Conservation (phyloP, 1,140 invertebrate species). For the Heliconius nattereri region DNA sequence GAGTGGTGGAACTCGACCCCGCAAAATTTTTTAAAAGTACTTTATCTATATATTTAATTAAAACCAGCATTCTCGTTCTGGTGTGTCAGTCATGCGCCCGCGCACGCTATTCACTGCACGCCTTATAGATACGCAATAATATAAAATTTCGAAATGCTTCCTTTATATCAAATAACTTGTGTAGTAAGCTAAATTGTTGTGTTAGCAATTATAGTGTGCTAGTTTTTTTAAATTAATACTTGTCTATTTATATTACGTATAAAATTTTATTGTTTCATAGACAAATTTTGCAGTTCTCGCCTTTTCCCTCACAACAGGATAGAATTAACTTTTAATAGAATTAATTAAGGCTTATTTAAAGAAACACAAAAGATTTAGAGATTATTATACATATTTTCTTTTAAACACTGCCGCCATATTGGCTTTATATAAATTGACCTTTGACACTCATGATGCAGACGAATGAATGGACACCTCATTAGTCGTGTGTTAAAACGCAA, state of each 20-base stretch:
- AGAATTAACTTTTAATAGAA: too few species aligned
- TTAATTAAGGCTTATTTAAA: too few species aligned
- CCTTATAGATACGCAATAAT: constrained; percentile 13
- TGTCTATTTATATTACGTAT: not conserved
- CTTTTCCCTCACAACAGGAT: too few species aligned
- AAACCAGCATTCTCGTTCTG: not conserved
- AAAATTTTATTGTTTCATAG: not conserved
- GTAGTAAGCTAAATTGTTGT: not conserved
- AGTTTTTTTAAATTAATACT: not conserved
- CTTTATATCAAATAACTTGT: constrained; percentile 3
- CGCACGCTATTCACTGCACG: constrained; percentile 7
- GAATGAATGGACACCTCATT: constrained; percentile 8
- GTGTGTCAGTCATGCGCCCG: constrained; percentile 7
- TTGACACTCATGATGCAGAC: constrained; percentile 3
- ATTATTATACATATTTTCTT: not conserved
- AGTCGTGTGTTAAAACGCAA: not conserved
- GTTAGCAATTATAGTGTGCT: not conserved
- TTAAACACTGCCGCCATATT: constrained; percentile 5
- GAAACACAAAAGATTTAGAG: not conserved
- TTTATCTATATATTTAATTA: not conserved
- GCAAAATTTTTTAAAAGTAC: too few species aligned
- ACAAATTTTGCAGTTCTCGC: too few species aligned
- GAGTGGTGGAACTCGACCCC: too few species aligned
- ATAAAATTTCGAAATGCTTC: constrained; percentile 1
- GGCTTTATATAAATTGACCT: constrained; percentile 6